Percentiles rank a stretch among this genome's conserved stretches.
These are phyloP conservation scores for Salticus scenicus DNA, from an alignment of 2,888 invertebrate genomes.

Conservation along the genomic window DNA sequence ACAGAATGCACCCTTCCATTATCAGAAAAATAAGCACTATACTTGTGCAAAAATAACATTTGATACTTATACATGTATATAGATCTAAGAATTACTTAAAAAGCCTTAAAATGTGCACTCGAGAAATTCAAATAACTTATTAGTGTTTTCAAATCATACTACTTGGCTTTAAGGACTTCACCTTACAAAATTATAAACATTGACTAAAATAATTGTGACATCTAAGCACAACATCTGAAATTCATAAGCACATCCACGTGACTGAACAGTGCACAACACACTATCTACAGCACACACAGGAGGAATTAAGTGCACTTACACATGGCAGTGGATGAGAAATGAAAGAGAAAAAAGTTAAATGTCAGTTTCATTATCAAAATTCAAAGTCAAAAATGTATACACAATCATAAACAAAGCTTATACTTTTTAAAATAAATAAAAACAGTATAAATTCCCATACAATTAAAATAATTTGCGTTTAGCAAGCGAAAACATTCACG, in stretches of 20 bases:
- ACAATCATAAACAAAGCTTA: slow-evolving; percentile 23
- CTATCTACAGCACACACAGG: slow-evolving; percentile 67
- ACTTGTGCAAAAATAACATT: no score
- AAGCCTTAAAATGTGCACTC: no score
- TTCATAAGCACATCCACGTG: slow-evolving; percentile 59
- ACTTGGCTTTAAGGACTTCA: slow-evolving; percentile 41
- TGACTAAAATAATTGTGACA: slow-evolving; percentile 42
- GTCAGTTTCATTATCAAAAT: slow-evolving; percentile 54
- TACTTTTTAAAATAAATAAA: slow-evolving; percentile 37
- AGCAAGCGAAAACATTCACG: slow-evolving; percentile 49
- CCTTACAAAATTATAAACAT: slow-evolving; percentile 37
- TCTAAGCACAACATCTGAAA: slow-evolving; percentile 36
- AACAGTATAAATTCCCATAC: slow-evolving; percentile 20
- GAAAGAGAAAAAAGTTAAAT: slow-evolving; percentile 67
- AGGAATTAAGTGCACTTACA: slow-evolving; percentile 70
- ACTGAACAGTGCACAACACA: slow-evolving; percentile 64
- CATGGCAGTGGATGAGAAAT: slow-evolving; percentile 69
- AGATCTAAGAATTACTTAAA: no score
- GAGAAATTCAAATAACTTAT: no score
- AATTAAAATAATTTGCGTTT: slow-evolving; percentile 30
- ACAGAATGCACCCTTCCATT: no score
- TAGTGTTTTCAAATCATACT: neutral
- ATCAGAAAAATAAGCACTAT: no score
- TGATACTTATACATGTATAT: no score
- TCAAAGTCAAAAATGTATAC: slow-evolving; percentile 3